Base-by-base conservation (phyloP, 2,888 invertebrate species). In the Drosophila maculinotata region DNA sequence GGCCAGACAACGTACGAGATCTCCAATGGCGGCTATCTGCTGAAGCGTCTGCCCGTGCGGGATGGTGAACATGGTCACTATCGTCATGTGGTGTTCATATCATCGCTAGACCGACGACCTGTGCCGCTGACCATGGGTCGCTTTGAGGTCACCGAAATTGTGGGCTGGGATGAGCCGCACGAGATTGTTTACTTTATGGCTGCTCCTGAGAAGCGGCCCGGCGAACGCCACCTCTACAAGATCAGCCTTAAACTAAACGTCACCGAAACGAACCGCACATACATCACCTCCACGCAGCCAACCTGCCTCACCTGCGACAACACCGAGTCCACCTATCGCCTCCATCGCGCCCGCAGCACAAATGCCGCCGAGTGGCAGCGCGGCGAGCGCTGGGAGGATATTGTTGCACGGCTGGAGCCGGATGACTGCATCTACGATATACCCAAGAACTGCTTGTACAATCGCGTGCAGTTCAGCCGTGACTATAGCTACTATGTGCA, bases 201-300 rank as follows among this genome's bases (percentile, higher is more conserved):
- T 31, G 96, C 96, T 5, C 95, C 95, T 1, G 95, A 95, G 76
- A 94, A 94, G 45, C 93, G 94, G 72, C 96, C 97, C 0, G 95
- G 96, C 0, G 95, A 95, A 87, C 93, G 96, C 1, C 98, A 98
- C 91, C 92, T 98, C 69, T 97, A 95, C 92, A 94, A 95, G 88
- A 94, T 96, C 73, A 89, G 88, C 88, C 84, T 93, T 86, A 91
- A 92, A 90, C 87, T 93, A 90, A 85, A 91, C 90, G 82, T 91
- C 10, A 90, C 91, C 76, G 88, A 92, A 52, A 76, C 90, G n/a
- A 91, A 91, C 69, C 90, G 92, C 63, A 91, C 91, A 0, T 91
- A 91, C 51, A 91, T 92, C 38, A 90, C 91, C 30, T 90, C 91
- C 49, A 89, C 90, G 1, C 89, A 89, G 53, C 92, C 92, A 42